Evolutionary conservation across 2,113 vertebrate genomes (phyloP).

Genomic region (Hypocryptadius cinnamomeus): DNA sequence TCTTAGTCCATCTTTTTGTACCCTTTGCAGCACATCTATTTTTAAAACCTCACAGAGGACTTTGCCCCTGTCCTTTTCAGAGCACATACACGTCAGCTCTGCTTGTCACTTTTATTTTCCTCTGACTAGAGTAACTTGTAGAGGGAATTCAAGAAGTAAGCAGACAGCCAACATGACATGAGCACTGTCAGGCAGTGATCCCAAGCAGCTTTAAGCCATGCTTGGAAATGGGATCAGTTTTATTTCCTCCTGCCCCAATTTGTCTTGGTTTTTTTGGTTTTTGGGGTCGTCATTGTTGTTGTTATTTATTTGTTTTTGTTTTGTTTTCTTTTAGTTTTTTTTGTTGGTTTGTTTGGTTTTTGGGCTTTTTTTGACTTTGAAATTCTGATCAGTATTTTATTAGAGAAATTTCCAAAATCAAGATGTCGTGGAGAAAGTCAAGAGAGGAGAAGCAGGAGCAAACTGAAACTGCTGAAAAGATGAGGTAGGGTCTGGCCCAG

Average conservation of each 20-base stretch:
- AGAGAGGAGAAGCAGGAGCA: not conserved
- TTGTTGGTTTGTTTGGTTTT: no score
- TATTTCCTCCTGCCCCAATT: not conserved
- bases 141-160: not conserved
- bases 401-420: not conserved
- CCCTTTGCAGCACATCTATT: not conserved
- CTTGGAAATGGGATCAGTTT: not conserved
- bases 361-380: not conserved
- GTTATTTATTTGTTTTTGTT: not conserved
- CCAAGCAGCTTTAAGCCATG: not conserved
- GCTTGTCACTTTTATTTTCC: not conserved
- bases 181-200: not conserved
- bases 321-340: not conserved
- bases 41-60: not conserved
- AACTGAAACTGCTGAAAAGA: not conserved
- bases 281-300: no score
- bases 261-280: not conserved
- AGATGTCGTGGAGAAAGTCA: not conserved
- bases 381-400: not conserved
- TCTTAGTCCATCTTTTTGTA: not conserved
- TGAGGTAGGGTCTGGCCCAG: not conserved
- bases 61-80: not conserved
- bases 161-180: not conserved
- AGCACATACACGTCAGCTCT: accelerated
- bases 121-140: not conserved